Evolutionary conservation across 2,888 invertebrate species (phyloP).

Genomic region (Neria commutata): DNA sequence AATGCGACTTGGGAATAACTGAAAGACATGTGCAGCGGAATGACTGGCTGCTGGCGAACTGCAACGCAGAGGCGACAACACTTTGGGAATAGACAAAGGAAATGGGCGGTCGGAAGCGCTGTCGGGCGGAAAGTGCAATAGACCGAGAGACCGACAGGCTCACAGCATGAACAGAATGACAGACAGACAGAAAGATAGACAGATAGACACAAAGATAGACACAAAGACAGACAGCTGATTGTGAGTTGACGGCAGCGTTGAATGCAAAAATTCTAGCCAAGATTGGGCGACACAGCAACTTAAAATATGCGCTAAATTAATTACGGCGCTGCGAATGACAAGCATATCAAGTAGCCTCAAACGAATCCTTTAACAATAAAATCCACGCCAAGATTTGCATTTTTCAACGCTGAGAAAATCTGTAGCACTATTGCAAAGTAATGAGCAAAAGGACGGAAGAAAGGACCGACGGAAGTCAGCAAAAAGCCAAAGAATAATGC

Average conservation of each 20-base stretch:
- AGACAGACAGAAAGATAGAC: background rate
- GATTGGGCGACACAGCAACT: background rate
- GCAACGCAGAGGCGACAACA: background rate
- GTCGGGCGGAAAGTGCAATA: background rate
- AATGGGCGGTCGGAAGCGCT: background rate
- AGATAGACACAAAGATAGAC: background rate
- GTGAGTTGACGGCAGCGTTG: background rate
- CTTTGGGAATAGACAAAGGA: background rate
- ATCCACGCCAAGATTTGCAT: background rate
- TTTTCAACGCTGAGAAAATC: no score
- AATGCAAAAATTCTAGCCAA: background rate
- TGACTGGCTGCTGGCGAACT: background rate
- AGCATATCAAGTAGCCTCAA: background rate
- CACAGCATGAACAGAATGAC: no score
- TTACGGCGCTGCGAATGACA: conserved; percentile 2
- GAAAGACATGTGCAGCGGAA: background rate
- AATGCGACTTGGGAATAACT: background rate
- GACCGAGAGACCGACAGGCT: no score
- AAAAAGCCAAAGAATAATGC: no score
- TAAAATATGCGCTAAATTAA: conserved; percentile 1
- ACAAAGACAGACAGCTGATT: background rate
- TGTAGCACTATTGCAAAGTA: no score
- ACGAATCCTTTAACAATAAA: background rate
- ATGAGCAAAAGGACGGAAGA: no score
- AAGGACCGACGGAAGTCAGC: no score